phyloP scores from a whole-genome alignment of 1,140 invertebrate species.

The Psilanteris sp. region DNA sequence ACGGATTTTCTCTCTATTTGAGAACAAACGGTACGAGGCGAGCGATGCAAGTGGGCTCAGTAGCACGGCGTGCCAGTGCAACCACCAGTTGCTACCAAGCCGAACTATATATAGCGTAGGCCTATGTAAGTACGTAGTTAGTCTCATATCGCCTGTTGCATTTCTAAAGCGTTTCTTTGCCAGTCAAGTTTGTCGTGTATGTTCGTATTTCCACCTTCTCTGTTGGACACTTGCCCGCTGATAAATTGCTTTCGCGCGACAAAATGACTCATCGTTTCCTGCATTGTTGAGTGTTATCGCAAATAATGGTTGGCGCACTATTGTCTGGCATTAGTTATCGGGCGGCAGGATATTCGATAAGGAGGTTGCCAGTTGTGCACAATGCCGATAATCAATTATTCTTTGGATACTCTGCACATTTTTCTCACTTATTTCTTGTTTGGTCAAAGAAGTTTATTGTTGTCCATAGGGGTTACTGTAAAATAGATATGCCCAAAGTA shows the following conservation, averaged over 20 bases:
- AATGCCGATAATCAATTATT: slow-evolving; percentile 35
- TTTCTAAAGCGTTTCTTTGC: slow-evolving; percentile 72
- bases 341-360: slow-evolving; percentile 24
- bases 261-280: slow-evolving; percentile 68
- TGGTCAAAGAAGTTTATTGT: too few relatives aligned
- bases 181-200: too few relatives aligned
- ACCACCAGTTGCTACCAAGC: slow-evolving; percentile 78
- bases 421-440: slow-evolving; percentile 12
- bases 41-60: slow-evolving; percentile 75
- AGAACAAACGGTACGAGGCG: slow-evolving; percentile 77
- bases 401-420: neutral
- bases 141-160: slow-evolving; percentile 78
- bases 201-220: too few relatives aligned
- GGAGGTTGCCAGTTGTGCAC: slow-evolving; percentile 9
- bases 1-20: slow-evolving; percentile 79
- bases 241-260: slow-evolving; percentile 71
- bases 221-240: slow-evolving; percentile 52
- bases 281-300: slow-evolving; percentile 41
- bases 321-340: slow-evolving; percentile 25
- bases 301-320: slow-evolving; percentile 20
- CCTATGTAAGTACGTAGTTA: slow-evolving; percentile 77
- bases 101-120: slow-evolving; percentile 69
- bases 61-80: slow-evolving; percentile 73
- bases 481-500: too few relatives aligned
- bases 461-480: too few relatives aligned